Evolutionary conservation across 2,797 vertebrate genomes (phyloP), one percentile per base, ranked within the genome.

Genomic region (Anableps anableps): DNA sequence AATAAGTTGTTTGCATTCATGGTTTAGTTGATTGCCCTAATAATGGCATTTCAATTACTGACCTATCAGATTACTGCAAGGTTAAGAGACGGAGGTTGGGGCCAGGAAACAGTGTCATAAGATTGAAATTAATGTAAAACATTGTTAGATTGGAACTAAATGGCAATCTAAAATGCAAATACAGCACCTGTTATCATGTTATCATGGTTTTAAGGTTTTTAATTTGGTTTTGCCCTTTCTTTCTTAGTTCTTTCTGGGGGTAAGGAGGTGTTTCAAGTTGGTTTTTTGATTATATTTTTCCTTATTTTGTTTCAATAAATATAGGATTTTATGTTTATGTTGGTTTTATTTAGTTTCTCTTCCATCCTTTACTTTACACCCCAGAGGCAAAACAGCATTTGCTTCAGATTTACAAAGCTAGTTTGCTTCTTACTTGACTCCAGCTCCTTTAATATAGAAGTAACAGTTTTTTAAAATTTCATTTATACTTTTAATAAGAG

Each of bases 11-110:
- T 86, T 86, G 75, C 73, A 74, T 78, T 84, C 38, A 73, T 41
- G 47, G 74, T 81, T 68, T 48, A 74, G 76, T 62, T 72, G 53
- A 16, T 86, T 84, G 77, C 62, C 78, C 77, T 47, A 21, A 83
- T 88, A 89, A 92, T 88, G 88, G 81, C 80, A 77, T 88, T 91
- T 94, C 79, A 88, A 64, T 91, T 88, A 94, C 91, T 81, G 89
- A 94, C 92, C 93, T 86, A 92, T 91, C 90, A 89, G 79, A 92
- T 92, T 89, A 93, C 78, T 68, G 75, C 62, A 83, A 81, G 21
- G 74, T 45, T 21, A n/a, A 79, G 80, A 82, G 74, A 84, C 8
- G n/a, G 26, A 76, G 58, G 47, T 43, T 16, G 50, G 6, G 41
- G 13, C 13, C 2, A 0, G 21, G 31, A 34, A 23, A 26, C 55